Base-by-base conservation (phyloP, 2,113 vertebrate species). In the Corapipo altera region DNA sequence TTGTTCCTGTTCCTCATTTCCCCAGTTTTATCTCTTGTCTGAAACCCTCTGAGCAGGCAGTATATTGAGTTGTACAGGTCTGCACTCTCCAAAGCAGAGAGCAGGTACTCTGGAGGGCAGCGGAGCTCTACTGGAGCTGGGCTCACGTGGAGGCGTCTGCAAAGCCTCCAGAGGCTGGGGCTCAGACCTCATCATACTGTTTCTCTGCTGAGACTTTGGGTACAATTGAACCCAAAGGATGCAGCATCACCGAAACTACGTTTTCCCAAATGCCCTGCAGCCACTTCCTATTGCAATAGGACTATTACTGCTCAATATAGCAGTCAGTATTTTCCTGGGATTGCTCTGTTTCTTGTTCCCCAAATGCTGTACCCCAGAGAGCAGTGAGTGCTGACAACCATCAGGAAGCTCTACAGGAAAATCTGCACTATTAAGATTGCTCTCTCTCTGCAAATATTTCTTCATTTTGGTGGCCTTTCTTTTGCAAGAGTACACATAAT, bases 1-100 rank as follows among this genome's bases (percentile, higher is more conserved):
- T 95, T 17, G 4, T 79, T 91, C 65, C 61, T 26, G 46, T 64
- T 93, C 73, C 80, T 93, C 75, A 2, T 76, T 88, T 79, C 49
- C 49, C 57, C 1, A 0, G 17, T 70, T 91, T 86, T 65, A 46
- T 82, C 80, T 91, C 69, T 6, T 39, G 27, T 79, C 62, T 81
- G 69, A 39, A 93, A 19, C 72, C 65, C 30, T 48, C 32, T 43
- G 58, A 89, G 91, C 77, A 46, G 87, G 65, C 73, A 67, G 48
- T 22, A 4, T 12, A 19, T 88, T 24, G 89, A 95, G 66, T 5
- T 81, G 52, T 75, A 4, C 78, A 51, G 70, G 65, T 65, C 59
- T 27, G 44, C 23, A 5, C 51, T 94, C 59, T 37, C 33, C 58
- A 10, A 5, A 62, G 66, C 65, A 61, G 59, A 27, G 69, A 28